Evolutionary conservation across 2,888 invertebrate genomes (phyloP).

Genomic region (Thelaira solivaga): DNA sequence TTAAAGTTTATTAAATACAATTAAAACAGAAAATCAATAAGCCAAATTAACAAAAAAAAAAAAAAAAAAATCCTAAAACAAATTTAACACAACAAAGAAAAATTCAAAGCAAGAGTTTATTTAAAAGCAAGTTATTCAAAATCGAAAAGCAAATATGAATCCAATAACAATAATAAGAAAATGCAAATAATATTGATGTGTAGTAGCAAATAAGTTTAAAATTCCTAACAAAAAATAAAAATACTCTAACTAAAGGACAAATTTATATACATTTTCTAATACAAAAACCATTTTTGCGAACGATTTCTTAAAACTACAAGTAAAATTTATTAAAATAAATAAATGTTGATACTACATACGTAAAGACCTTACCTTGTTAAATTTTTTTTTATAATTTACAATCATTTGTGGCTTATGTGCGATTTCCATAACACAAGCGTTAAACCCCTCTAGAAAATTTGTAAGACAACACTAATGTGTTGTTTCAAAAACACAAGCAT

Average conservation of each 20-base stretch:
- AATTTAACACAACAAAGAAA: conserved; percentile 36
- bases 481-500: no score
- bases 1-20: conserved; percentile 61
- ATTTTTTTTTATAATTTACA: no score
- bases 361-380: no score
- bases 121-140: conserved; percentile 8
- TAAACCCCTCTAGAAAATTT: no score
- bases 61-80: conserved; percentile 14
- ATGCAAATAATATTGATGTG: conserved; percentile 49
- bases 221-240: background rate
- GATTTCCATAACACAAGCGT: no score
- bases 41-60: conserved; percentile 50
- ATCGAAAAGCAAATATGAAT: conserved; percentile 1
- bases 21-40: conserved; percentile 53
- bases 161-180: background rate
- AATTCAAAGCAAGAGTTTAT: conserved; percentile 6
- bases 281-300: no score
- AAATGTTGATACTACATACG: no score
- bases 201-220: conserved; percentile 32
- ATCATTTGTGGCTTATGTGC: no score
- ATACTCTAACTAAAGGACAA: background rate
- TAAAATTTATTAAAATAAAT: no score
- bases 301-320: no score
- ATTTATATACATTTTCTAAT: background rate
- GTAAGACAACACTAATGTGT: no score